Base-by-base conservation (phyloP, 1,140 invertebrate species). In the Globodera rostochiensis region DNA sequence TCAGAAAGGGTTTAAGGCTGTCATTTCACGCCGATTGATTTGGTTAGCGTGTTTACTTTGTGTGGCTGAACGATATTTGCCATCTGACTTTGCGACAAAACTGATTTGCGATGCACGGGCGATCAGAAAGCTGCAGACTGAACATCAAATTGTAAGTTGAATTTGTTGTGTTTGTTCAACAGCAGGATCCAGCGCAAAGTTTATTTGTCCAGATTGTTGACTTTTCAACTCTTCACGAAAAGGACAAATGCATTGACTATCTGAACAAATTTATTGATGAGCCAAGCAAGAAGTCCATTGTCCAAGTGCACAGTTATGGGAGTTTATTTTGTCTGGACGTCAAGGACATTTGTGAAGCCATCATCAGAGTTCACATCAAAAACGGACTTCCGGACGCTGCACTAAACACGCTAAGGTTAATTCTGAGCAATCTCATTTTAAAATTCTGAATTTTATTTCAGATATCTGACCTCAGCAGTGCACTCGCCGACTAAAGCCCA, bases 31-130 rank as follows among this genome's bases (percentile, higher is more conserved):
- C 50, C 79, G 81, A 4, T 45, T 70, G 69, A 45, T 82, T 73
- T 82, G 81, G 81, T 69, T 82, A 25, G 13, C 47, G 11, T 57
- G 78, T 81, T 50, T 82, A 25, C 69, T 82, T 71, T 82, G 80
- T 50, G 66, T 82, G 3, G 36, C 73, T 11, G 79, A 82, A 69
- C 79, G 81, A 47, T 82, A 71, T 45, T 46, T 82, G 5, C 70
- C 81, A 7, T 45, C 49, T n/a, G 47, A 3, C 15, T 19, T 15
- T 25, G 70, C 45, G 1, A 67, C 57, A n/a, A 47, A 53, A 11
- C 25, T 82, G 13, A 64, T 81, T 8, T 80, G 64, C n/a, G 66
- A 50, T 8, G 70, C 78, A 25, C 25, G 81, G 25, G 78, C 77
- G 15, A 70, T 82, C 6, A 64, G 80, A 19, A 36, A 82, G 45